Evolutionary conservation across 2,888 invertebrate species (phyloP).

Genomic region (Encarsia formosa): DNA sequence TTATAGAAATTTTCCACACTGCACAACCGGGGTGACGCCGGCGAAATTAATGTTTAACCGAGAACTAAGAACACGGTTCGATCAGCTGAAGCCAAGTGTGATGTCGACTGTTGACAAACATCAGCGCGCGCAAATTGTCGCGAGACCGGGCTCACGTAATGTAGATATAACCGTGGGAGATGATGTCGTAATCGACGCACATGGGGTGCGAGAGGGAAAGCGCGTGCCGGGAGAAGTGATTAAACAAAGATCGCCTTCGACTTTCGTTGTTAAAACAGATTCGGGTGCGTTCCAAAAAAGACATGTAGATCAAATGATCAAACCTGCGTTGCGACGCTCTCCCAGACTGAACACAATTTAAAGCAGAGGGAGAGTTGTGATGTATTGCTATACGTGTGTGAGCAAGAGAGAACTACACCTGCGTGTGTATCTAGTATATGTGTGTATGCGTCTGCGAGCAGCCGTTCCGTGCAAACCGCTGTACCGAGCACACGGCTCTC

Average conservation of each 20-base stretch:
- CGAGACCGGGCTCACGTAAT: slow-evolving; percentile 3
- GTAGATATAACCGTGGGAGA: slow-evolving; percentile 7
- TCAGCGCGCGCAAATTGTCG: slow-evolving; percentile 16
- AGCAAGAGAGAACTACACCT: too few species aligned
- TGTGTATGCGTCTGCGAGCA: too few species aligned
- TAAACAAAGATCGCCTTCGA: slow-evolving; percentile 16
- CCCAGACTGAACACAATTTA: slow-evolving; percentile 7
- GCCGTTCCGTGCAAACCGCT: too few species aligned
- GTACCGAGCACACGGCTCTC: too few species aligned
- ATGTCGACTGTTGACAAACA: slow-evolving; percentile 6
- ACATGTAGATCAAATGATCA: slow-evolving; percentile 20
- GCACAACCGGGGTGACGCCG: slow-evolving; percentile 25
- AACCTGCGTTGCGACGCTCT: slow-evolving; percentile 4
- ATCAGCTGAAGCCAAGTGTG: slow-evolving; percentile 13
- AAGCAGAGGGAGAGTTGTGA: slow-evolving; percentile 19
- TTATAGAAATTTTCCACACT: slow-evolving; percentile 25
- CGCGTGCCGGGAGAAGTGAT: slow-evolving; percentile 11
- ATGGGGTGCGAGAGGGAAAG: slow-evolving; percentile 12
- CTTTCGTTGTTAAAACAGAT: slow-evolving; percentile 14
- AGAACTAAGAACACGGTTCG: slow-evolving; percentile 27
- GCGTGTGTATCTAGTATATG: too few species aligned
- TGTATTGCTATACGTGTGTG: too few species aligned
- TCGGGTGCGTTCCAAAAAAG: slow-evolving; percentile 10
- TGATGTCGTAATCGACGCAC: slow-evolving; percentile 6
- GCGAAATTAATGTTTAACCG: slow-evolving; percentile 26